Evolutionary conservation across 2,888 invertebrate genomes (phyloP), one percentile per base, ranked within the genome.

Genomic region (Melieria crassipennis): DNA sequence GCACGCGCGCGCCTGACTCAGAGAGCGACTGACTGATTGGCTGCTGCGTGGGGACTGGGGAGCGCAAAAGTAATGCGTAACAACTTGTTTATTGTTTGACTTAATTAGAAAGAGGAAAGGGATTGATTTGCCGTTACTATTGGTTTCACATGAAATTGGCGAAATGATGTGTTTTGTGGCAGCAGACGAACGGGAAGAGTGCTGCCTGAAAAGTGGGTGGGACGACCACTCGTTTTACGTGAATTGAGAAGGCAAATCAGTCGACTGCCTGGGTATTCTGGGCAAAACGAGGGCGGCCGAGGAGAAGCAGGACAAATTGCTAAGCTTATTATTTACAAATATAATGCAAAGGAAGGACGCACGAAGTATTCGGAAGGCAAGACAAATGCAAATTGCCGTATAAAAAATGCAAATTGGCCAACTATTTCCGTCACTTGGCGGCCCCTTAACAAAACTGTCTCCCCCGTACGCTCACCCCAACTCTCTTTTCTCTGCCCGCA

Each of bases 51-150:
- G 46, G 7, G 4, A 30, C 42, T 10, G 13, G 42, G 43, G 61
- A 61, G 30, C 30, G 3, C 30, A 30, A 30, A 30, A 30, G 30
- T 30, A 30, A 30, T 30, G 30, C 30, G 7, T 43, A 67, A 60
- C 46, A 43, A 50, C 67, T 67, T 67, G 43, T 67, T 61, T 67
- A 13, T 50, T 61, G 46, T 67, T 67, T 67, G 50, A 67, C 60
- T 67, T 67, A 67, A 67, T 67, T 67, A 67, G 50, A 60, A 30
- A 30, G 3, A 30, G 30, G 30, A 30, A 30, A 30, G 1, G 30
- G 30, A 30, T 30, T 30, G 30, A 30, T 30, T 2, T 30, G 30
- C 11, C 60, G 43, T 16, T 42, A 43, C 50, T 58, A 67, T 50
- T 67, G 42, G 60, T 10, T 61, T 42, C 13, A 43, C 10, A 52